These are phyloP conservation scores for Dromius quadrimaculatus DNA, from an alignment of 2,888 invertebrate species.

Conservation along the genomic window DNA sequence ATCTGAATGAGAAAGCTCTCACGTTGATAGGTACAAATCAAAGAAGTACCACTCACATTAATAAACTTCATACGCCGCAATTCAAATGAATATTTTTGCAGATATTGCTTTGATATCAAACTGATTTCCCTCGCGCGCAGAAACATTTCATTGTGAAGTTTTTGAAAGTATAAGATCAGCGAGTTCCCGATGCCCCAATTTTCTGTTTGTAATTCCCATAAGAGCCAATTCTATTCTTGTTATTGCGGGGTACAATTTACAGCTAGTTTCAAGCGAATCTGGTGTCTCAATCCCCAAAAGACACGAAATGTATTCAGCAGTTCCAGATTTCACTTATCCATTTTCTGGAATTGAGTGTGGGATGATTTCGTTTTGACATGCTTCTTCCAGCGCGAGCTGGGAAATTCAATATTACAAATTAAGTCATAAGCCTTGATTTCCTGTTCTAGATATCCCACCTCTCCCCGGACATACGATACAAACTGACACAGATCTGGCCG, in stretches of 20 bases:
- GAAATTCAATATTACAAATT: no score
- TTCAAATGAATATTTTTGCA: no score
- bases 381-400: no score
- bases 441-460: background rate
- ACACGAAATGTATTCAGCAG: constrained; percentile 16
- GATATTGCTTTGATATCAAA: background rate
- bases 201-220: constrained; percentile 11
- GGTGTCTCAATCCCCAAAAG: background rate
- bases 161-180: constrained; percentile 1
- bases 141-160: constrained; percentile 12
- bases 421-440: background rate
- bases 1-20: no score
- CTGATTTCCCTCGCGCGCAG: constrained; percentile 7
- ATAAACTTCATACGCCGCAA: no score
- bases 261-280: constrained; percentile 20
- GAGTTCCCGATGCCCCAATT: constrained; percentile 8
- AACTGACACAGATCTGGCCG: background rate
- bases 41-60: no score
- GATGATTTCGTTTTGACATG: background rate
- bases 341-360: constrained; percentile 1
- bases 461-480: background rate
- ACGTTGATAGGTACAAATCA: no score
- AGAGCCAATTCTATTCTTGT: constrained; percentile 5
- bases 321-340: background rate
- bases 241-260: constrained; percentile 7